Percentiles rank a stretch among this genome's conserved stretches.
These are phyloP conservation scores for Brachypodius melanocephalos DNA, from an alignment of 2,113 vertebrate genomes.

Conservation along the genomic window DNA sequence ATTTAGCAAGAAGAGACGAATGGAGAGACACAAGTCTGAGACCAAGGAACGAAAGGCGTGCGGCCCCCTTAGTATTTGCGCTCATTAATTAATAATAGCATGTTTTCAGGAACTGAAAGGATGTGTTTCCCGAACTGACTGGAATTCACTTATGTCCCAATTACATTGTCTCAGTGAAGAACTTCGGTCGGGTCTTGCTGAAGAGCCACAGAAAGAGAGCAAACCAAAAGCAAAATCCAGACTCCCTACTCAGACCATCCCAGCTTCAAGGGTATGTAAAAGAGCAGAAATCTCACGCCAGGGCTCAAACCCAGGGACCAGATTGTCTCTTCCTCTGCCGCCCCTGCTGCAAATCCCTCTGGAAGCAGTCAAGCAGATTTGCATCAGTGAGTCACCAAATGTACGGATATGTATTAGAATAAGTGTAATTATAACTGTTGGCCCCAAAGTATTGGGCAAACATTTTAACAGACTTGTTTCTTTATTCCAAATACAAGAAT, in stretches of 20 bases:
- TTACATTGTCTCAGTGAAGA: slow-evolving; percentile 71
- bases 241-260: neutral
- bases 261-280: neutral
- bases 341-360: neutral
- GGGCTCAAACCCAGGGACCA: neutral
- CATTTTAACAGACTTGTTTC: slow-evolving; percentile 30
- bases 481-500: slow-evolving; percentile 31
- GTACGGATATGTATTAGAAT: neutral
- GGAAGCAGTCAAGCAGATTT: slow-evolving; percentile 24
- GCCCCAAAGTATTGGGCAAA: slow-evolving; percentile 20
- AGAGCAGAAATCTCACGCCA: neutral
- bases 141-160: slow-evolving; percentile 82
- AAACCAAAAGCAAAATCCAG: slow-evolving; percentile 22
- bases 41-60: slow-evolving; percentile 86
- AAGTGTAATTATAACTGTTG: slow-evolving; percentile 10
- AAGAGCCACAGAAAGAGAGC: neutral
- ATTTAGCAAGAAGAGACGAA: slow-evolving; percentile 95
- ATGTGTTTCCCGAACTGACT: slow-evolving; percentile 78
- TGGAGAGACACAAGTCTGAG: slow-evolving; percentile 89
- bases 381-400: slow-evolving; percentile 10
- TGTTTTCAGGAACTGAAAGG: slow-evolving; percentile 82
- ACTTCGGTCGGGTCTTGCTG: slow-evolving; percentile 3
- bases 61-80: slow-evolving; percentile 79
- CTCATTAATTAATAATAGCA: slow-evolving; percentile 94
- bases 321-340: neutral